Evolutionary conservation across 2,888 invertebrate species (phyloP).

Genomic region (Tenthredo scrophulariae): DNA sequence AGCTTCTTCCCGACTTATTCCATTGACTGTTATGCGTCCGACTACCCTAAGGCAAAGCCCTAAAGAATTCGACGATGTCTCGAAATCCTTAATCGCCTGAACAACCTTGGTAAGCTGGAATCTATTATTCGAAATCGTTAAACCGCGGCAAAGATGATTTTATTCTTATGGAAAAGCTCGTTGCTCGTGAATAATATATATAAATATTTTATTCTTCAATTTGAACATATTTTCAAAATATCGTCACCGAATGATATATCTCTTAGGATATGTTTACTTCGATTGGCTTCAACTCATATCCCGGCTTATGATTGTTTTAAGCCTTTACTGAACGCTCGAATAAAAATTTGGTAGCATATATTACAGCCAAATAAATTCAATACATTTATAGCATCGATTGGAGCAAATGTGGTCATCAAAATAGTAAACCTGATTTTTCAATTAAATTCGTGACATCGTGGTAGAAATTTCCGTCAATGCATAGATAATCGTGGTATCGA

Average conservation of each 20-base stretch:
- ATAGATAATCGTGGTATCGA: not conserved
- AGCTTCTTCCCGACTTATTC: constrained; percentile 24
- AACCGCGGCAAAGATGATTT: not conserved
- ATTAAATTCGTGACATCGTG: not conserved
- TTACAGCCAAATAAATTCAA: too few species aligned
- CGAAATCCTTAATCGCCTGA: not conserved
- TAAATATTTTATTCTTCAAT: not conserved
- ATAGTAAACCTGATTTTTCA: not conserved
- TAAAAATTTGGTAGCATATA: too few species aligned
- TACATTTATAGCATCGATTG: not conserved
- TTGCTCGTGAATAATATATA: not conserved
- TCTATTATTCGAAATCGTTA: constrained; percentile 19
- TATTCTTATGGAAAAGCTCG: not conserved
- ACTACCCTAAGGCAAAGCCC: constrained; percentile 31
- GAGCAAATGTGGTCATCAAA: not conserved
- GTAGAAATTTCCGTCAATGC: not conserved
- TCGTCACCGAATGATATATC: not conserved
- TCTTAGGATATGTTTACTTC: not conserved
- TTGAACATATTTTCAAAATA: not conserved
- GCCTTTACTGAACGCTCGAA: too few species aligned
- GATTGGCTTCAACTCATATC: not conserved
- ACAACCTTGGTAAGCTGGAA: constrained; percentile 1
- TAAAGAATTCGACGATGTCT: constrained; percentile 32
- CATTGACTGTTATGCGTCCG: constrained; percentile 42
- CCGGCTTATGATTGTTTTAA: not conserved